Evolutionary conservation across 2,888 invertebrate species (phyloP).

Genomic region (Habrosyne pyritoides): DNA sequence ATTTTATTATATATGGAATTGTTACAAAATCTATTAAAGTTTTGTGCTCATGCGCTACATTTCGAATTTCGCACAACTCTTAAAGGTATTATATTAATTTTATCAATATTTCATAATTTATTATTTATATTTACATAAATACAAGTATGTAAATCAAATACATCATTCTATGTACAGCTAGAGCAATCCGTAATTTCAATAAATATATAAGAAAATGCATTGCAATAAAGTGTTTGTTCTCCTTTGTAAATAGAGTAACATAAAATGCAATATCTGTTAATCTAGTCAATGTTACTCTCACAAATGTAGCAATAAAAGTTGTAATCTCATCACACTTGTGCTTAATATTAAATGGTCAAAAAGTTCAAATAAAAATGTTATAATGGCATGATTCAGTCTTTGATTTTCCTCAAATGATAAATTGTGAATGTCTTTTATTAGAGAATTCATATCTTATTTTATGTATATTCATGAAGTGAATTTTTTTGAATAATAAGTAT

Average conservation of each 20-base stretch:
- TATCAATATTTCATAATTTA: constrained; percentile 19
- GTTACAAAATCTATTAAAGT: constrained; percentile 58
- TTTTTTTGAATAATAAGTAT: too few relatives aligned
- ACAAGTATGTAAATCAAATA: constrained; percentile 29
- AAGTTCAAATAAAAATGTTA: constrained; percentile 64
- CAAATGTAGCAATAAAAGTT: constrained; percentile 39
- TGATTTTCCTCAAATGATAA: constrained; percentile 52
- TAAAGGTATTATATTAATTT: constrained; percentile 14
- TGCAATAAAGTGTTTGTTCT: constrained; percentile 35
- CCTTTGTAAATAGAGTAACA: constrained; percentile 46
- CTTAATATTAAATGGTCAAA: constrained; percentile 60
- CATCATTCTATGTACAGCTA: constrained; percentile 54
- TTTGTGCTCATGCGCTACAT: constrained; percentile 58
- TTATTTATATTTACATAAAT: constrained; percentile 24
- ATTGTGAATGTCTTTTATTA: constrained; percentile 25
- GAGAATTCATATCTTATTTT: constrained; percentile 42
- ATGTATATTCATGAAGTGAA: too few relatives aligned
- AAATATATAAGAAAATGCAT: constrained; percentile 51
- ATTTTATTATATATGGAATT: constrained; percentile 51
- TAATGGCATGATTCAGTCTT: constrained; percentile 80
- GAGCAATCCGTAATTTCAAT: constrained; percentile 36
- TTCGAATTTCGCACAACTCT: constrained; percentile 33
- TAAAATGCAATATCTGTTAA: constrained; percentile 52
- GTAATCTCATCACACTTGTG: constrained; percentile 60
- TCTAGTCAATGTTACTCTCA: constrained; percentile 72